phyloP scores from a whole-genome alignment of 2,797 vertebrate species.

The Acrocephalus scirpaceus region DNA sequence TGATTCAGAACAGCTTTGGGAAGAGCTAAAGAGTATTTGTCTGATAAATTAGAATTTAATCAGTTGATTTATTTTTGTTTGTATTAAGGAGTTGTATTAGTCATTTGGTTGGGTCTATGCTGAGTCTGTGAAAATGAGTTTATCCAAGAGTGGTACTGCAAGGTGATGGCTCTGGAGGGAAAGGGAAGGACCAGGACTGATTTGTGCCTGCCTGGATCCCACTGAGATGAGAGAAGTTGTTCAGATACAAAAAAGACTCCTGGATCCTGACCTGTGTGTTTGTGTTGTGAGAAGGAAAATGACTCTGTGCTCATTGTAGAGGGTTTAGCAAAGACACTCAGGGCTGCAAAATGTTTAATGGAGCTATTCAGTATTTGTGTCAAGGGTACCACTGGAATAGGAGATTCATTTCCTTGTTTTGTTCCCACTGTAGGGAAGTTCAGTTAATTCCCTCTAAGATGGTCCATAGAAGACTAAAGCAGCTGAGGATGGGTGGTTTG shows the following conservation, averaged over 20 bases:
- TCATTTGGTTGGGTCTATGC: neutral
- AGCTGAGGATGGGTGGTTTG: neutral
- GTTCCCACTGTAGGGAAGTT: neutral
- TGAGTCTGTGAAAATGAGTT: neutral
- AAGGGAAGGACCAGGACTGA: neutral
- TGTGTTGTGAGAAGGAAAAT: conserved; percentile 9
- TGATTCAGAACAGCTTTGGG: neutral
- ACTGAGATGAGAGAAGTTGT: neutral
- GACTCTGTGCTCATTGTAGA: neutral
- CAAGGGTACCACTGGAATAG: neutral
- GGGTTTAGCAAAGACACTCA: neutral
- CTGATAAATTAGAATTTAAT: conserved; percentile 24
- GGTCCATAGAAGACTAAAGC: neutral
- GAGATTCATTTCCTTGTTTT: neutral
- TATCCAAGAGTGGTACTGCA: neutral
- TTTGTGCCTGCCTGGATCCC: neutral
- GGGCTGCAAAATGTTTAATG: conserved; percentile 18
- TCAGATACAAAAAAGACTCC: neutral
- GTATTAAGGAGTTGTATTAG: neutral
- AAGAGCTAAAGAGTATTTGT: conserved; percentile 21
- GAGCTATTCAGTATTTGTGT: conserved; percentile 7
- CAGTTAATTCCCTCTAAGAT: conserved; percentile 7
- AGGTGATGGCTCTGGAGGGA: neutral
- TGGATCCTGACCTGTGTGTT: neutral
- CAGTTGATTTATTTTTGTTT: conserved; percentile 32